phyloP scores from a whole-genome alignment of 2,888 invertebrate species.

The Diaphora mendica region DNA sequence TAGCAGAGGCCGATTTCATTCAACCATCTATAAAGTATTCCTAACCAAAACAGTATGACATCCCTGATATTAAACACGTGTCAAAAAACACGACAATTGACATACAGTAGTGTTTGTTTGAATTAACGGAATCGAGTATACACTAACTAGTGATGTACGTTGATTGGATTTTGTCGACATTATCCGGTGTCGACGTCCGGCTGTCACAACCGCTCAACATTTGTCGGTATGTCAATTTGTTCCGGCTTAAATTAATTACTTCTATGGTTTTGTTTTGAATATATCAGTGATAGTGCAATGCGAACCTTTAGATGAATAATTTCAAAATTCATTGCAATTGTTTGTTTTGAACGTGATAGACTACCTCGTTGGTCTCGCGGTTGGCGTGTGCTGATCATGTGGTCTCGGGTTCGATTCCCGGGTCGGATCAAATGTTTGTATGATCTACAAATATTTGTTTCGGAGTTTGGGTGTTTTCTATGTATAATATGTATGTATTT shows the following conservation, averaged over 20 bases:
- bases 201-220: constrained; percentile 27
- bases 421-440: too few relatives aligned
- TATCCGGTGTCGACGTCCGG: constrained; percentile 30
- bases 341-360: background rate
- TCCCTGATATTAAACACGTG: constrained; percentile 51
- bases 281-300: constrained; percentile 10
- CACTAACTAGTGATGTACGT: constrained; percentile 50
- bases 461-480: too few relatives aligned
- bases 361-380: too few relatives aligned
- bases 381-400: too few relatives aligned
- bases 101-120: constrained; percentile 59
- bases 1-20: background rate
- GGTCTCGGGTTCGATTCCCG: too few relatives aligned
- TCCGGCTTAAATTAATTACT: constrained; percentile 37
- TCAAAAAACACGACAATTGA: constrained; percentile 61
- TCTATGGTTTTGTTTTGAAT: constrained; percentile 13
- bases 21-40: background rate
- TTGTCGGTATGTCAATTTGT: constrained; percentile 24
- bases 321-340: background rate
- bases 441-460: too few relatives aligned
- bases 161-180: constrained; percentile 50
- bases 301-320: background rate
- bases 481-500: too few relatives aligned
- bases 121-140: constrained; percentile 61
- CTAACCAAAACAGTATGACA: constrained; percentile 9